Base-by-base conservation (phyloP, 2,888 invertebrate genomes). In the Cyaniris semiargus region DNA sequence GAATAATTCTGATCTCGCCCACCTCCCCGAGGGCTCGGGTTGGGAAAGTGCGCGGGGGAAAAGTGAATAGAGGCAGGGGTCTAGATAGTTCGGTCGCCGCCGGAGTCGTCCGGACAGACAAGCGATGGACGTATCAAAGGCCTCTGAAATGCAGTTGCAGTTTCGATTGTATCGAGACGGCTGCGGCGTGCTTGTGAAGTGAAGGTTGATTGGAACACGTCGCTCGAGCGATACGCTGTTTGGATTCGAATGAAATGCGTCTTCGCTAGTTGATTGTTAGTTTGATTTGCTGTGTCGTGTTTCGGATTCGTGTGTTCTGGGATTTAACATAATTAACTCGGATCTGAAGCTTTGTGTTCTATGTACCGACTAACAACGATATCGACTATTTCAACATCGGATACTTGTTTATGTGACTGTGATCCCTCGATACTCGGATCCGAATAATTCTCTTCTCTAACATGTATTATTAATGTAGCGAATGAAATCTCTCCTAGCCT, bases 51-150 rank as follows among this genome's bases (percentile, higher is more conserved):
- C 75, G 76, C 60, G 78, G 80, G 76, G 76, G 74, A 70, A 21
- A 60, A 44, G 77, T 53, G 44, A 74, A 74, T 15, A 53, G 71
- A 75, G 81, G 81, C 78, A 79, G 81, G 44, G 89, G 82, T 89
- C 93, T 83, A 66, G 83, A 78, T 83, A 74, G 75, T 70, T 78
- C 87, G 91, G 92, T 83, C 82, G 83, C 84, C 85, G 86, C 85
- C 85, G 90, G 91, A 92, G 91, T 92, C 90, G 90, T 90, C 88
- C 86, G 88, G 91, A 92, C 90, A 91, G 93, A 93, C 93, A 93
- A 91, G 86, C 91, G 93, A 92, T 90, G 93, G 93, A 93, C 92
- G 90, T 90, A 92, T 93, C 92, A 93, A 93, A 93, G 93, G 91
- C 88, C 85, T 87, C 90, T 90, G 90, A 90, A 90, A 91, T 91